Base-by-base conservation (phyloP, 2,113 vertebrate genomes). In the Elephas maximus region DNA sequence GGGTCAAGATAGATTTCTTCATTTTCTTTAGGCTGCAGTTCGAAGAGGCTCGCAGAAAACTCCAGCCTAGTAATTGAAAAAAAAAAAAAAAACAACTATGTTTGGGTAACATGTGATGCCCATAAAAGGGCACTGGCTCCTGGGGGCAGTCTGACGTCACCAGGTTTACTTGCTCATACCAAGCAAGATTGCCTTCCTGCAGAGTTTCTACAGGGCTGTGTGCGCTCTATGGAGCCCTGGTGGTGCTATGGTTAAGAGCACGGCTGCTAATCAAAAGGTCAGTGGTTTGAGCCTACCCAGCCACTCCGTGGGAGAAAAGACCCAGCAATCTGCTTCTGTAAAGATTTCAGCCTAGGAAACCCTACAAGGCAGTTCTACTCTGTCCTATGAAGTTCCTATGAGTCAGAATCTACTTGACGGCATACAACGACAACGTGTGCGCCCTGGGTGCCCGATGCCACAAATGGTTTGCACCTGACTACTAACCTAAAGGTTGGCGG, bases 1-100 rank as follows among this genome's bases (percentile, higher is more conserved):
- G 57, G 77, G 94, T 86, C 93, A 87, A 41, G 83, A 76, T 91
- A 5, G 14, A 78, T 90, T 73, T 87, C 87, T 90, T 96, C 81
- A 48, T 90, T 62, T 84, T 82, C 83, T 87, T 76, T 44, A 82
- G 74, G 88, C 79, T 62, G 41, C 5, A 33, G 17, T 60, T 76
- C 51, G 63, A 96, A 76, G 51, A 91, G 81, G 48, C 30, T 60
- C 37, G 60, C 53, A 86, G 94, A 81, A 91, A 92, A 63, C 67
- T 44, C 37, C 88, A 93, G 65, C 67, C 65, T 37, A 74, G 69
- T 73, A 69, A 88, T 48, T 71, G 73, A 82, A 92, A 85, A 78
- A 85, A 87, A 85, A 48, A 85, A 87, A 85, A 48, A 41, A 77
- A 96, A 26, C 48, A 95, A 2, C 26, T 37, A 8, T 78, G 92